Conservation (phyloP, 2,888 invertebrate species). For the Smittia sp. region DNA sequence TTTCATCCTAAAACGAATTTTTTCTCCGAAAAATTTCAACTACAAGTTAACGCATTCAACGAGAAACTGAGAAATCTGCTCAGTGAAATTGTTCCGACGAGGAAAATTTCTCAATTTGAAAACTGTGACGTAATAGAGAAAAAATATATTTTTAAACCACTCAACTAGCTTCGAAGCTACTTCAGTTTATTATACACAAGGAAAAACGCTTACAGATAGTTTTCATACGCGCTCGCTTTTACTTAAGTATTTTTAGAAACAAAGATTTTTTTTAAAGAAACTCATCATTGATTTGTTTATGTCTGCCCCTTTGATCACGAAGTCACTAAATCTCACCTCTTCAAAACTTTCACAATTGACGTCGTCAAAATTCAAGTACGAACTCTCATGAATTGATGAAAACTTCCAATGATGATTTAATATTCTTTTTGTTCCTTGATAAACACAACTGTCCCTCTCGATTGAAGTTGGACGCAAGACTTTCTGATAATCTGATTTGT, state of each 20-base stretch:
- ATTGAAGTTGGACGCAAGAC: conserved; percentile 30
- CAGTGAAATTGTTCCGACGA: background rate
- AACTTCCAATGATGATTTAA: conserved; percentile 36
- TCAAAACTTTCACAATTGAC: conserved; percentile 12
- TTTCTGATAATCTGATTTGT: conserved; percentile 34
- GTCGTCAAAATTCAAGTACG: conserved; percentile 20
- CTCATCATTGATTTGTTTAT: conserved; percentile 1
- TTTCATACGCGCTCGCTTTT: background rate
- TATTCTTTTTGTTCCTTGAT: conserved; percentile 38
- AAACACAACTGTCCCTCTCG: conserved; percentile 1
- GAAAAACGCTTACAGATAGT: background rate
- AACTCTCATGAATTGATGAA: background rate
- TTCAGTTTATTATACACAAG: conserved; percentile 22
- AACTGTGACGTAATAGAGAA: background rate
- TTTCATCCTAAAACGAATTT: background rate
- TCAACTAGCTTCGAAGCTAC: conserved; percentile 22
- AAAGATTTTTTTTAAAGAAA: background rate
- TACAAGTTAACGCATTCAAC: background rate
- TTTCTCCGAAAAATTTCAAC: background rate
- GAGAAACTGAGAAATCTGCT: background rate
- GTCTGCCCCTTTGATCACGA: background rate
- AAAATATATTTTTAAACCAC: conserved; percentile 22
- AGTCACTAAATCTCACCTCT: conserved; percentile 2
- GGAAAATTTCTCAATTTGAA: conserved; percentile 7
- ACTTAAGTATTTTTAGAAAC: background rate